Base-by-base conservation (phyloP, 2,797 vertebrate species). In the Loriculus beryllinus region DNA sequence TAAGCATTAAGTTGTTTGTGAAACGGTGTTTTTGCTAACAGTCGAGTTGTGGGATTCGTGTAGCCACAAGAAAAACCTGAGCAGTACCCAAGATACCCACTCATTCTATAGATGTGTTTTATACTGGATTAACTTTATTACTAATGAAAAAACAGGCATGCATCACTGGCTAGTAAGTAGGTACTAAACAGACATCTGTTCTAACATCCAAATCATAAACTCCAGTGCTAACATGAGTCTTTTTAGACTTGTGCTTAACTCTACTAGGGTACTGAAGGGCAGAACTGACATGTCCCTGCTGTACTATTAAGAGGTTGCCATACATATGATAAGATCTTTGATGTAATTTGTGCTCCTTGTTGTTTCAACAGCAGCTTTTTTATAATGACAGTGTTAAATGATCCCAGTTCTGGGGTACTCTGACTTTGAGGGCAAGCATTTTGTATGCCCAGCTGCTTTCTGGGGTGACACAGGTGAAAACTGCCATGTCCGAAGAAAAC, bases 281-380 rank as follows among this genome's bases (percentile, higher is more conserved):
- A 88, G 63, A 45, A 10, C 65, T 65, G 59, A 33, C 3, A 0
- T 65, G 67, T 28, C 75, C 63, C 47, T 74, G 23, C 60, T 56
- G 35, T 79, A 15, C 86, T 65, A 6, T 64, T 78, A 91, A 65
- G 68, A 42, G 39, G 26, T 63, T 96, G 76, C 83, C 71, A 51
- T 72, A 54, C 4, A 0, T 57, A 62, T 92, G 26, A 25, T 91
- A 28, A 40, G 23, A 83, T 70, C 49, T n/a, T 35, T 63, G 28
- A 60, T 71, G 54, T 4, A 31, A 69, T 86, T 84, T 76, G 33
- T 62, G 19, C 43, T 62, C 87, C 70, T 91, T 83, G 68, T 86
- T 92, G 72, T 88, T 95, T 86, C 88, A 91, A 14, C 77, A 91
- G 71, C 87, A 67, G 49, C 39, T 80, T 89, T 95, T 69, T 67